Conservation (phyloP, 2,113 vertebrate species). For the Microtus richardsoni region DNA sequence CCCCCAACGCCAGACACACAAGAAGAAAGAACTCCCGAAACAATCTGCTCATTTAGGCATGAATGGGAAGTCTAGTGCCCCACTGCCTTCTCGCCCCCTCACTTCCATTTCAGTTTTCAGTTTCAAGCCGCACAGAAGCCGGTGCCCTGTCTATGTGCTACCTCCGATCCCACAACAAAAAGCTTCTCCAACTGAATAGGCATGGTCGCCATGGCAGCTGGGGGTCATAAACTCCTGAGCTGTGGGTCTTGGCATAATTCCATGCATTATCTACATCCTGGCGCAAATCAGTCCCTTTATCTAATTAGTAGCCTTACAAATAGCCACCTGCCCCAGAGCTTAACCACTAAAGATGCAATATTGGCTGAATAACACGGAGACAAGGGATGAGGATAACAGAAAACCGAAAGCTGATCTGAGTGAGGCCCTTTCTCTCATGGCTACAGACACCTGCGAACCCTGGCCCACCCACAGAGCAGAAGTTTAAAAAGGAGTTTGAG, state of each 20-base stretch:
- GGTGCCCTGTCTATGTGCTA: neutral
- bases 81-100: conserved; percentile 23
- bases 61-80: conserved; percentile 4
- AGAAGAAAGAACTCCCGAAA: neutral
- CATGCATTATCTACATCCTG: conserved; percentile 77
- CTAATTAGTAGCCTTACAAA: conserved; percentile 81
- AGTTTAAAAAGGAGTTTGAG: conserved; percentile 31
- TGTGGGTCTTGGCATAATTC: conserved; percentile 74
- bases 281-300: conserved; percentile 80
- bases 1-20: neutral
- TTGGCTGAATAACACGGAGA: conserved; percentile 70
- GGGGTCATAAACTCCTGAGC: conserved; percentile 78
- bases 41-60: neutral
- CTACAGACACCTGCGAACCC: conserved; percentile 72
- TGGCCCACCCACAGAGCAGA: conserved; percentile 75
- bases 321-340: conserved; percentile 78
- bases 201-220: conserved; percentile 73
- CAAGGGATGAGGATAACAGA: conserved; percentile 69
- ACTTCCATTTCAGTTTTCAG: conserved; percentile 43
- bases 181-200: conserved; percentile 60
- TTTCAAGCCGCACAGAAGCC: conserved; percentile 60
- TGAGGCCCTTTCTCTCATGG: conserved; percentile 53
- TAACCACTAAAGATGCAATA: conserved; percentile 80
- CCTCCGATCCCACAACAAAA: conserved; percentile 68
- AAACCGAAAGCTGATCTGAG: conserved; percentile 76